Base-by-base conservation (phyloP, 2,888 invertebrate species). In the Metalampra italica region DNA sequence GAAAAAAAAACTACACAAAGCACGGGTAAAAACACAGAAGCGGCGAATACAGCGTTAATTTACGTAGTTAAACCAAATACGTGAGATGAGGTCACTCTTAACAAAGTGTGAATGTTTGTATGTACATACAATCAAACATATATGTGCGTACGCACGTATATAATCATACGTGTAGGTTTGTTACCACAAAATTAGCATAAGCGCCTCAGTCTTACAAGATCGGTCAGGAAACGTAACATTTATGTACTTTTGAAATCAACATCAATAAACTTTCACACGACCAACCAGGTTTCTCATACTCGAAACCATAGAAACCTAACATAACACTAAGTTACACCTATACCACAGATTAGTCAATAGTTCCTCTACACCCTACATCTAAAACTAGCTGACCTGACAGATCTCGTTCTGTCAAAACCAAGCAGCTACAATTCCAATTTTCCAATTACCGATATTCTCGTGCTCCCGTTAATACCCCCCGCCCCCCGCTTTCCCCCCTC, bases 21-120 rank as follows among this genome's bases (percentile, higher is more conserved):
- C 15, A 15, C 15, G 15, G 13, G 4, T 15, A 36, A 1, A 43
- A 43, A 43, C 9, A 42, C 13, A 42, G 42, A 13, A 14, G 15
- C 34, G n/a, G 9, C 15, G 30, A 43, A 43, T 9, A 12, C 30
- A 22, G 3, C 30, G n/a, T 36, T 36, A 44, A 49, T 49, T 49
- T 40, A 45, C 48, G 32, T 49, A 29, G 40, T 40, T 12, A 22
- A 32, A 39, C 40, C 39, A 45, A 45, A 40, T 34, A 22, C 11
- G 43, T 11, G 32, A 36, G 48, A 12, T 49, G 48, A 49, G 48
- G 29, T 49, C 48, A 49, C 45, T 41, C 7, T 32, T 15, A 29
- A 29, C 12, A 11, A 36, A 36, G 36, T 36, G 36, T 32, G 11
- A 32, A 32, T 32, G 32, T 36, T n/a, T 32, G n/a, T 36, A 36